Conservation (phyloP, 2,888 invertebrate genomes). For the Luperina nickerlii region DNA sequence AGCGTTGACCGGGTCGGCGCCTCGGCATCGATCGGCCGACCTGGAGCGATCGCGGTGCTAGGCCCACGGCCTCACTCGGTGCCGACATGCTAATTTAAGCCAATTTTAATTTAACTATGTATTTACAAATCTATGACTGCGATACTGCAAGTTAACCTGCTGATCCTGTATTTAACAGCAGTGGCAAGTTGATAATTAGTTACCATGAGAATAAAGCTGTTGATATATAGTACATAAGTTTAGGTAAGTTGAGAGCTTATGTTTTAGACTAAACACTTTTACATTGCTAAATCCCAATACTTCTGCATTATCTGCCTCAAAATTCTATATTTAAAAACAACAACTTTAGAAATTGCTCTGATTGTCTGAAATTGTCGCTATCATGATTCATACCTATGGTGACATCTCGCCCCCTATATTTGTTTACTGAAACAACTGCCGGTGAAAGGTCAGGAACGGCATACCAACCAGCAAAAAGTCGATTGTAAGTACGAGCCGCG, state of each 20-base stretch:
- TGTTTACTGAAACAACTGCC: slow-evolving; percentile 36
- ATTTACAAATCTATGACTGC: slow-evolving; percentile 24
- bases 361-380: slow-evolving; percentile 24
- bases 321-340: background rate
- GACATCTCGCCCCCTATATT: slow-evolving; percentile 28
- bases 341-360: background rate
- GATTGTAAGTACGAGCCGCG: slow-evolving; percentile 16
- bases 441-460: slow-evolving; percentile 49
- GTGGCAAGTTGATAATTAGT: background rate
- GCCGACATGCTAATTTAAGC: slow-evolving; percentile 56
- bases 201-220: background rate
- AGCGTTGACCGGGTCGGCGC: slow-evolving; percentile 78
- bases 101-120: slow-evolving; percentile 54
- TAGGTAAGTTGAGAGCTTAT: background rate
- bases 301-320: background rate
- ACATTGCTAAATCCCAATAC: background rate
- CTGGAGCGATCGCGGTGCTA: slow-evolving; percentile 62
- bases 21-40: slow-evolving; percentile 78
- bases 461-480: slow-evolving; percentile 8
- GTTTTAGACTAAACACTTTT: background rate
- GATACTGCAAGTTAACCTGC: background rate
- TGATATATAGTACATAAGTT: background rate
- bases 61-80: slow-evolving; percentile 51
- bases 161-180: background rate
- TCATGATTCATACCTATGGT: slow-evolving; percentile 29